Evolutionary conservation across 2,797 vertebrate species (phyloP), one percentile per base, ranked within the genome.

Genomic region (Pristis pectinata): DNA sequence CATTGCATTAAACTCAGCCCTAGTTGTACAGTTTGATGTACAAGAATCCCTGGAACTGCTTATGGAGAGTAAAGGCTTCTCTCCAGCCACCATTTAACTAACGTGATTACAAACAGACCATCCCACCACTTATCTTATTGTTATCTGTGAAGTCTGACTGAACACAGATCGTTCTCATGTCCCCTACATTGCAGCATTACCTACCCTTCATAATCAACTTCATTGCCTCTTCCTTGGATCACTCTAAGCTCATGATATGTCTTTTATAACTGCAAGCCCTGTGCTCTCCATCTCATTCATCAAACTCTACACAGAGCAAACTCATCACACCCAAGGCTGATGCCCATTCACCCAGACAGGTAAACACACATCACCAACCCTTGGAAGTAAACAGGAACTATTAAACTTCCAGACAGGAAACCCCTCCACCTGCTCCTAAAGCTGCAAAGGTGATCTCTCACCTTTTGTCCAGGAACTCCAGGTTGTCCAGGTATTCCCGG

Each of bases 381-480:
- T 2, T 19, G 34, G 15, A 89, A 9, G 24, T 22, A 44, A 15
- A 61, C 11, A 19, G 83, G 1, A 10, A 59, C 1, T 5, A 67
- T 64, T 41, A 22, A 91, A 67, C 17, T 61, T 87, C 22, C 61
- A 22, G 22, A 41, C n/a, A 24, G 59, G 9, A 91, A 64, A 13
- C 17, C 61, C 0, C 6, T 8, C 34, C 59, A 19, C 30, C n/a
- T 0, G 7, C 34, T 34, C 53, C 82, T 80, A 15, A 24, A 30
- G 11, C 64, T 44, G 64, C 11, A 89, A 0, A 67, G 49, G 6
- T 17, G 41, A 77, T 22, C 22, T 94, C 96, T 95, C 95, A 97
- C 97, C 97, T 98, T 98, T 3, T 95, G 95, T 83, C 98, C 99
- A 0, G 96, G 96, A 0, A 95, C 59, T 6, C 99, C 99, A 0